Conservation (phyloP, 2,888 invertebrate genomes). For the Drosophila niveifrons region DNA sequence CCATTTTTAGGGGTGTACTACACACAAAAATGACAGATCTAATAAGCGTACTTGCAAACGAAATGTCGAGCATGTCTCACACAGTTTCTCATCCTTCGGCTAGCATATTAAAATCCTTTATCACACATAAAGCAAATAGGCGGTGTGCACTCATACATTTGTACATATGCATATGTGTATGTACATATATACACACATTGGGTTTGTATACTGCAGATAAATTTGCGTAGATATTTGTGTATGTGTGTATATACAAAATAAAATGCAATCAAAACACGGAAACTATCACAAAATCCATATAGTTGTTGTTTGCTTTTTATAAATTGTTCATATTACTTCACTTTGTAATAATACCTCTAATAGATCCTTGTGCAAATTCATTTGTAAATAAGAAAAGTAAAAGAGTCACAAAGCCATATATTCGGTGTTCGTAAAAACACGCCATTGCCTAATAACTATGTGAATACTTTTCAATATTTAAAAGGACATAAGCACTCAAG, state of each 20-base stretch:
- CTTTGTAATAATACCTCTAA: conserved; percentile 48
- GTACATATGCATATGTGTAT: not conserved
- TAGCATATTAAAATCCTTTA: conserved; percentile 3
- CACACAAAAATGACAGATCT: not conserved
- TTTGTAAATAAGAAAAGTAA: conserved; percentile 58
- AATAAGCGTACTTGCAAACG: not conserved
- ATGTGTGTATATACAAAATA: conserved; percentile 31
- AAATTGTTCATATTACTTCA: not conserved
- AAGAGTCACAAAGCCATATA: conserved; percentile 54
- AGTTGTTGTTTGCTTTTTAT: not conserved
- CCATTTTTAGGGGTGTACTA: not conserved
- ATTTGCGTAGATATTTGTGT: conserved; percentile 13
- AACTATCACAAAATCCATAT: not conserved
- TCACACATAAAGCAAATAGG: conserved; percentile 8
- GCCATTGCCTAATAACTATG: conserved; percentile 57
- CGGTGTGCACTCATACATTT: conserved; percentile 12
- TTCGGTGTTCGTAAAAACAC: conserved; percentile 58
- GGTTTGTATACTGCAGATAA: conserved; percentile 15
- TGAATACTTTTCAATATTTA: conserved; percentile 36
- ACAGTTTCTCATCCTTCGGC: not conserved
- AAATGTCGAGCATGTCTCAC: not conserved
- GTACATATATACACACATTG: conserved; percentile 12
- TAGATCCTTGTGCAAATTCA: conserved; percentile 56
- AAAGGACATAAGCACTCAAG: conserved; percentile 49
- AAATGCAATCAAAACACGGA: conserved; percentile 7